Evolutionary conservation across 2,888 invertebrate species (phyloP).

Genomic region (Campaea margaritaria): DNA sequence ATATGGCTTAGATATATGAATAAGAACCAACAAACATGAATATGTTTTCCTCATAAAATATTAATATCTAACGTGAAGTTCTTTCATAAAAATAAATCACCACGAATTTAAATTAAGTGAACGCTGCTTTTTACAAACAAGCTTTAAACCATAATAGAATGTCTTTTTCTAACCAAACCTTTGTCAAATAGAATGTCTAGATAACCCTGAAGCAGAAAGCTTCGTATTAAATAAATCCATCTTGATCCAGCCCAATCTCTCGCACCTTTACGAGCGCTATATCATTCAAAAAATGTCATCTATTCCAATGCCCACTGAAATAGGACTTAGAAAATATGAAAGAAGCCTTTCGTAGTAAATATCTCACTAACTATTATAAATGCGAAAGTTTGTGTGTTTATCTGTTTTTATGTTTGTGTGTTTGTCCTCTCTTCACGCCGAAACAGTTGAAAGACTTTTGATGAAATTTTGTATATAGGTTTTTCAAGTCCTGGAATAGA

Average conservation of each 20-base stretch:
- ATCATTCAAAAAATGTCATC: slow-evolving; percentile 23
- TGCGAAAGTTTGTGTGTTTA: no score
- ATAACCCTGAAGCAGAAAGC: slow-evolving; percentile 10
- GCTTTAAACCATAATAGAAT: slow-evolving; percentile 2
- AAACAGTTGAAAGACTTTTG: no score
- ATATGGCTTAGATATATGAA: no score
- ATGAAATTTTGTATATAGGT: no score
- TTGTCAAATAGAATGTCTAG: slow-evolving; percentile 14
- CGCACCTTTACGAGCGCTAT: slow-evolving; percentile 4
- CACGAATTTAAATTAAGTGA: no score
- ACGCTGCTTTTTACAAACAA: background rate
- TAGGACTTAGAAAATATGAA: slow-evolving; percentile 23
- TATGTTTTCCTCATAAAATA: no score
- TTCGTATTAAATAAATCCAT: background rate
- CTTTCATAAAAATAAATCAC: no score
- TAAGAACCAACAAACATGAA: no score
- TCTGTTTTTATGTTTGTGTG: no score
- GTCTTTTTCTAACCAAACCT: slow-evolving; percentile 13
- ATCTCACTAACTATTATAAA: no score
- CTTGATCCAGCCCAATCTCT: slow-evolving; percentile 6
- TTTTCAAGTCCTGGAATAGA: no score
- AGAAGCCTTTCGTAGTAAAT: slow-evolving; percentile 35
- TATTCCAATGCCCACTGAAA: slow-evolving; percentile 2
- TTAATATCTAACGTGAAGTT: background rate
- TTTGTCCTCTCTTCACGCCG: no score